Conservation (phyloP, 1,140 invertebrate species). For the Drosophila paulistorum region DNA sequence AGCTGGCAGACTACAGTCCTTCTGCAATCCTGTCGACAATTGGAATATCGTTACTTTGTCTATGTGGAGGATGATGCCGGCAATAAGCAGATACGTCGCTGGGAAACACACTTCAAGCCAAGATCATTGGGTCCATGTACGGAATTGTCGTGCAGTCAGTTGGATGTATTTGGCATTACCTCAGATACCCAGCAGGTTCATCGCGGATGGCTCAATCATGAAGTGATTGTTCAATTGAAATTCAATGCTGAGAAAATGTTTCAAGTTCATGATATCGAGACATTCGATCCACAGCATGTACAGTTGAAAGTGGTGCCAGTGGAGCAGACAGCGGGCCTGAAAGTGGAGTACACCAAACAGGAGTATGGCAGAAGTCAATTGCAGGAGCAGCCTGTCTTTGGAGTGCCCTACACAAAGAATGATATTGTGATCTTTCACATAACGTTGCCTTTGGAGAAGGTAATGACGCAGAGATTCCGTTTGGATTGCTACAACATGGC, state of each 20-base stretch:
- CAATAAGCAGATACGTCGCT: constrained; percentile 85
- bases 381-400: constrained; percentile 56
- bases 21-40: constrained; percentile 85
- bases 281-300: constrained; percentile 76
- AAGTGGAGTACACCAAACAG: constrained; percentile 70
- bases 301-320: constrained; percentile 68
- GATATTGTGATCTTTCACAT: constrained; percentile 78
- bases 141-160: constrained; percentile 50
- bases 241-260: constrained; percentile 84
- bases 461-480: constrained; percentile 53
- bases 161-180: constrained; percentile 84
- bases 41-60: constrained; percentile 89
- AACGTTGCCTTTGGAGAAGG: constrained; percentile 84
- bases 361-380: constrained; percentile 70
- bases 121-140: constrained; percentile 71
- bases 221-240: constrained; percentile 91
- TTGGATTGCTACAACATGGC: constrained; percentile 62
- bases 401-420: constrained; percentile 66
- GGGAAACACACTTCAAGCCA: constrained; percentile 90
- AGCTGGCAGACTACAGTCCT: constrained; percentile 83
- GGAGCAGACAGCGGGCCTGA: constrained; percentile 66
- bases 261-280: constrained; percentile 77
- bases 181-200: constrained; percentile 84
- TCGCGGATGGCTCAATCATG: constrained; percentile 91
- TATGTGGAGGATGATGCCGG: constrained; percentile 81